Conservation (phyloP, 2,888 invertebrate genomes). For the Harpalus rubripes region DNA sequence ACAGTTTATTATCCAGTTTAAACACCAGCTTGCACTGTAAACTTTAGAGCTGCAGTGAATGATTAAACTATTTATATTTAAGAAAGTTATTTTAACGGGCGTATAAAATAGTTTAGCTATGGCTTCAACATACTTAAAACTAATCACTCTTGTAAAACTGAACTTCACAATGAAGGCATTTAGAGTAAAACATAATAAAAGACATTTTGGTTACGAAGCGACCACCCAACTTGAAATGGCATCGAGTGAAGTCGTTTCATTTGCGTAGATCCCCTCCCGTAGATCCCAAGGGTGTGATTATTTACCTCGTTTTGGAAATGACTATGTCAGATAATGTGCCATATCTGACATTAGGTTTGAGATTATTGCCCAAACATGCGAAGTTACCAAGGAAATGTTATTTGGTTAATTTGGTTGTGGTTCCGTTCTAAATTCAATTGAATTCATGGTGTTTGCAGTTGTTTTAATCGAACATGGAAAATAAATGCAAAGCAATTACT, state of each 20-base stretch:
- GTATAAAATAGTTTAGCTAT: constrained; percentile 30
- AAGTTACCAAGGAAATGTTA: constrained; percentile 20
- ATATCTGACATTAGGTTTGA: constrained; percentile 43
- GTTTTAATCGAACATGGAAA: not conserved
- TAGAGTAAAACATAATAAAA: constrained; percentile 4
- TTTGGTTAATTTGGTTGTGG: constrained; percentile 11
- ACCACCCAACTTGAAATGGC: not conserved
- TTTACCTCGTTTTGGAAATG: constrained; percentile 35
- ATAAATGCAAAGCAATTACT: not conserved
- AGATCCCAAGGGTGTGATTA: constrained; percentile 15
- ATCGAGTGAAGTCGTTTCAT: constrained; percentile 22
- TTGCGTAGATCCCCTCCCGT: constrained; percentile 4
- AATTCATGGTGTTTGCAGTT: not conserved
- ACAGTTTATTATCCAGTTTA: not conserved
- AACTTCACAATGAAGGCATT: not conserved
- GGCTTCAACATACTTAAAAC: constrained; percentile 16
- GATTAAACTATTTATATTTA: constrained; percentile 26
- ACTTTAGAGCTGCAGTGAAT: not conserved
- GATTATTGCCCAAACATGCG: constrained; percentile 25
- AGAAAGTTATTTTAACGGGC: constrained; percentile 26
- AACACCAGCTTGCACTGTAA: not conserved
- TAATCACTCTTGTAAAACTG: not conserved
- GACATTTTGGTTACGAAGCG: constrained; percentile 19
- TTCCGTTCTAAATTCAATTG: not conserved
- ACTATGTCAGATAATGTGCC: constrained; percentile 23